phyloP scores from a whole-genome alignment of 1,140 invertebrate genomes.

The Phocides pigmalion region DNA sequence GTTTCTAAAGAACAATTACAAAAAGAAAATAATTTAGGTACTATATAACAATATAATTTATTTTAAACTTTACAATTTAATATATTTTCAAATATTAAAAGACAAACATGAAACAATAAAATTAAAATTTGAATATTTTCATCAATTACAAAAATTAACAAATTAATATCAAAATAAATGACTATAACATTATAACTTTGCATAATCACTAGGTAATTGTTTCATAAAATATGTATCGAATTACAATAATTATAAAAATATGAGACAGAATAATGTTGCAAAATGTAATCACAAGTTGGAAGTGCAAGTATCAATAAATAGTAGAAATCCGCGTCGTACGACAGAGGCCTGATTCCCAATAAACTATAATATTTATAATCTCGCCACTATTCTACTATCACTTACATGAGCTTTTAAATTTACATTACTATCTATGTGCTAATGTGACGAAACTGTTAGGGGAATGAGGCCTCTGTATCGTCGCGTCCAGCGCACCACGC shows the following conservation, averaged over 20 bases:
- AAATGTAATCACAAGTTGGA: constrained; percentile 18
- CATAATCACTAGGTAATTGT: not conserved
- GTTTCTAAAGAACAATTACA: too few species aligned
- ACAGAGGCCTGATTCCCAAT: constrained; percentile 3
- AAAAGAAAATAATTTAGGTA: too few species aligned
- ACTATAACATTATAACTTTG: too few species aligned
- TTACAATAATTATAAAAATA: constrained; percentile 17
- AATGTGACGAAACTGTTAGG: not conserved
- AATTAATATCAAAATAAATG: too few species aligned
- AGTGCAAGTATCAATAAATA: constrained; percentile 1
- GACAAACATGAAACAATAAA: too few species aligned
- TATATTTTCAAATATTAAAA: too few species aligned
- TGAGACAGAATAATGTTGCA: constrained; percentile 9
- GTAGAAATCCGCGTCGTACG: not conserved
- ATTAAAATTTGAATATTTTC: too few species aligned
- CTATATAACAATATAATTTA: too few species aligned
- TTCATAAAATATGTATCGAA: constrained; percentile 14
- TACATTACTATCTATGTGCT: constrained; percentile 7
- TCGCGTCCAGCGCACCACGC: not conserved
- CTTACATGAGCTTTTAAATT: constrained; percentile 15
- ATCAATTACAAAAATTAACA: too few species aligned
- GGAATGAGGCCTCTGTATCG: constrained; percentile 1
- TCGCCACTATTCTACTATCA: constrained; percentile 19
- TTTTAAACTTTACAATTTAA: too few species aligned
- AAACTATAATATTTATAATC: not conserved